phyloP scores from a whole-genome alignment of 2,113 vertebrate genomes.

The Xiphophorus hellerii region DNA sequence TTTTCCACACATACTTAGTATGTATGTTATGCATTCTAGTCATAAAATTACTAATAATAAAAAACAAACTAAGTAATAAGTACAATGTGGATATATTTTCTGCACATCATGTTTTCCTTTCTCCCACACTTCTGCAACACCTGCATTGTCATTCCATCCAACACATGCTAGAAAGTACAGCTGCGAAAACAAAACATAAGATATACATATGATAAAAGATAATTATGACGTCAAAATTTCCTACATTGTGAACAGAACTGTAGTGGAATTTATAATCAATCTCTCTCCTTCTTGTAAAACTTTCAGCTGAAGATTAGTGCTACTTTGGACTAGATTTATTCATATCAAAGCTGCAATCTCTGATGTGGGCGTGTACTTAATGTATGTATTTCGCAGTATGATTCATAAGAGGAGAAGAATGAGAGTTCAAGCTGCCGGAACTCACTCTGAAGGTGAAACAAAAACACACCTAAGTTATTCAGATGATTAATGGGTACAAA shows the following conservation, averaged over 20 bases:
- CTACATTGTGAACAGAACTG: neutral
- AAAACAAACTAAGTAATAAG: neutral
- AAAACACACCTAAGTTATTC: neutral
- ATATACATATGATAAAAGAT: neutral
- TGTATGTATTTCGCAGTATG: neutral
- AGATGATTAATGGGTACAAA: conserved; percentile 16
- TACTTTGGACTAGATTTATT: neutral
- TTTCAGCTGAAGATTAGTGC: neutral
- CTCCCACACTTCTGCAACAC: neutral
- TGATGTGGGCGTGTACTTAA: neutral
- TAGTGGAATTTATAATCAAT: neutral
- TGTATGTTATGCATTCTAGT: neutral
- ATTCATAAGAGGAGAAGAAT: neutral
- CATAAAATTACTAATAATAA: neutral
- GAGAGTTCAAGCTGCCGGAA: neutral
- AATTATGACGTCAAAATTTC: neutral
- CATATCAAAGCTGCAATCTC: neutral
- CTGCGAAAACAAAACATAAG: neutral
- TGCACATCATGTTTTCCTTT: neutral
- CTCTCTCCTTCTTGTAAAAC: neutral
- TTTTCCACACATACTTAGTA: too few relatives aligned
- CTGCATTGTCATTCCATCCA: neutral
- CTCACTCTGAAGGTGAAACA: neutral
- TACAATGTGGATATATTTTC: neutral
- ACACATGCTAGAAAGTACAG: neutral